Percentiles rank a stretch among this genome's conserved stretches.
Conservation (phyloP, 2,113 vertebrate species). For the human (Homo sapiens) region DNA sequence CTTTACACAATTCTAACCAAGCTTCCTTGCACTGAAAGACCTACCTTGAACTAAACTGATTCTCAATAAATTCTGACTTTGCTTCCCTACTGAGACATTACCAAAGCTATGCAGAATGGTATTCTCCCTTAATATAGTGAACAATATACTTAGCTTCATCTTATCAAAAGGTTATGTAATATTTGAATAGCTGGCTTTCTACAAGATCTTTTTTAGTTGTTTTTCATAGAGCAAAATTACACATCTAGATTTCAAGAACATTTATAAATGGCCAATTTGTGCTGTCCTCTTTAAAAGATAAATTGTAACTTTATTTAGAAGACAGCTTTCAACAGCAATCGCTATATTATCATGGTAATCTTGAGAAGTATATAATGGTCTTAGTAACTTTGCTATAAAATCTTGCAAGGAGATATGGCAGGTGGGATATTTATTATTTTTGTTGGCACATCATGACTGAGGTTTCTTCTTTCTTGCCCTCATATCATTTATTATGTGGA, state of each 20-base stretch:
- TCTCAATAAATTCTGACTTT: neutral
- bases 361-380: neutral
- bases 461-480: neutral
- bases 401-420: neutral
- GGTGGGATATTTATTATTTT: neutral
- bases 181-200: neutral
- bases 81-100: neutral
- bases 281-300: slow-evolving; percentile 7
- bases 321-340: neutral
- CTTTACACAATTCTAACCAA: neutral
- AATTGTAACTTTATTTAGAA: neutral
- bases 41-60: neutral
- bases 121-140: neutral
- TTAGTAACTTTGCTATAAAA: neutral
- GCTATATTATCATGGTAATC: neutral
- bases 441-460: neutral
- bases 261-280: neutral
- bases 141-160: neutral
- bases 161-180: neutral
- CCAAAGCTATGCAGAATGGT: neutral
- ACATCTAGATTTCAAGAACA: neutral
- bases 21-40: neutral
- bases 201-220: neutral
- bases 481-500: neutral
- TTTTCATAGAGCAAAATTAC: neutral